Evolutionary conservation across 1,140 invertebrate genomes (phyloP).

Genomic region (Nasonia longicornis): DNA sequence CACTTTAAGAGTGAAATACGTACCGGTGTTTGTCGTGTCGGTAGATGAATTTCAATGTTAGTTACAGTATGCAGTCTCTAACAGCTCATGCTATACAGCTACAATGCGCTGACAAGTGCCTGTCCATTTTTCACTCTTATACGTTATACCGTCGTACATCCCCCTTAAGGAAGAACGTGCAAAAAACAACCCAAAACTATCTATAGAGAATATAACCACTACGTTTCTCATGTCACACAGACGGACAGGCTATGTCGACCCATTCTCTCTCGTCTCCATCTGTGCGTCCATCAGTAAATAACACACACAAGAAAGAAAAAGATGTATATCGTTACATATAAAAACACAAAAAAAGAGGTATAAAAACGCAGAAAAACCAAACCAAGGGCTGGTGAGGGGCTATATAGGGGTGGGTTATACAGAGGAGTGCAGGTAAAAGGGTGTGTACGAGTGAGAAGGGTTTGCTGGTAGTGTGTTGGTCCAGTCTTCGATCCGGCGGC

Average conservation of each 20-base stretch:
- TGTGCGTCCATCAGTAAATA: background rate
- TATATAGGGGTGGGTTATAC: no score
- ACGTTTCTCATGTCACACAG: background rate
- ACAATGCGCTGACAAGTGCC: background rate
- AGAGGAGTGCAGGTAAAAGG: no score
- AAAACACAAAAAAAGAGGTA: constrained; percentile 27
- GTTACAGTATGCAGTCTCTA: background rate
- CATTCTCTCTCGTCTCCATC: constrained; percentile 25
- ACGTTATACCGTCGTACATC: no score
- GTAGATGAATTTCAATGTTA: no score
- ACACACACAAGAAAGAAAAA: background rate
- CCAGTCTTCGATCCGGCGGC: constrained; percentile 30
- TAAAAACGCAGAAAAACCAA: constrained; percentile 33
- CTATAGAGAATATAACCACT: background rate
- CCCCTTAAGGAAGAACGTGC: background rate
- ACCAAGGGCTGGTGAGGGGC: background rate
- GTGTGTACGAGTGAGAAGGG: no score
- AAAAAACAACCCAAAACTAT: background rate
- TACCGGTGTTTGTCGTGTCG: no score
- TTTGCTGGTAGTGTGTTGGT: background rate
- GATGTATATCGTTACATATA: background rate
- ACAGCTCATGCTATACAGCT: background rate
- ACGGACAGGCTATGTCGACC: background rate
- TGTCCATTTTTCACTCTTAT: no score
- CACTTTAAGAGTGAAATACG: no score